A percentile compares a stretch with the other conserved stretches of the same genome.
These are phyloP conservation scores for Mylabris phalerata DNA, from an alignment of 1,140 invertebrate genomes.

Conservation along the genomic window DNA sequence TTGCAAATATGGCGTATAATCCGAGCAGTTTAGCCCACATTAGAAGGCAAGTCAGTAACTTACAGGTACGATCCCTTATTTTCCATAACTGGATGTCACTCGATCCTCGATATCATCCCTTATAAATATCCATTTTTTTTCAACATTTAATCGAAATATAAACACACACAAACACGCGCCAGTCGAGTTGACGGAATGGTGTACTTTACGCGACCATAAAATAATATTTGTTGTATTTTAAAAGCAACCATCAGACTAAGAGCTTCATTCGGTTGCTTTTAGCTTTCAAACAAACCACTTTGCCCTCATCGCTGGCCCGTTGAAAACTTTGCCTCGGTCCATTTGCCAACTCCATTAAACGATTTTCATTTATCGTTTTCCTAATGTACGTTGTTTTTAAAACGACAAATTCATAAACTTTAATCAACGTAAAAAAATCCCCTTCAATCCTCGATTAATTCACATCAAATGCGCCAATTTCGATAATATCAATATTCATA, in stretches of 20 bases:
- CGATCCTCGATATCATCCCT: too few species aligned
- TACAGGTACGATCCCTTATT: slow-evolving; percentile 50
- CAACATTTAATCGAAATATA: neutral
- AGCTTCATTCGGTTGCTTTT: slow-evolving; percentile 32
- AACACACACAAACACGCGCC: neutral
- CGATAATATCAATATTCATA: neutral
- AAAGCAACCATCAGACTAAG: slow-evolving; percentile 25
- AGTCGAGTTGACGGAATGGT: neutral
- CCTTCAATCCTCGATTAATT: neutral
- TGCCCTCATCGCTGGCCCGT: neutral
- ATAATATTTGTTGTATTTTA: slow-evolving; percentile 26
- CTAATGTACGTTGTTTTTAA: slow-evolving; percentile 23
- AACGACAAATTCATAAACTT: too few species aligned
- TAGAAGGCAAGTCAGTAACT: slow-evolving; percentile 74
- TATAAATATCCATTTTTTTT: too few species aligned
- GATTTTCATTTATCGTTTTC: slow-evolving; percentile 27
- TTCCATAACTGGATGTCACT: slow-evolving; percentile 1
- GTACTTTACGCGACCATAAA: slow-evolving; percentile 11
- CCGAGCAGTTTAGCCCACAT: slow-evolving; percentile 80
- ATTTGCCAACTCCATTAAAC: slow-evolving; percentile 28
- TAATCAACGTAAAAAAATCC: neutral
- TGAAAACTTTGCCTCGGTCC: slow-evolving; percentile 23
- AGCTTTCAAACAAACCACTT: slow-evolving; percentile 33
- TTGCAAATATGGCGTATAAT: slow-evolving; percentile 83
- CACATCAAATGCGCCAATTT: neutral